These are phyloP conservation scores for Lepisosteus oculatus DNA, from an alignment of 2,113 vertebrate species.

Conservation along the genomic window DNA sequence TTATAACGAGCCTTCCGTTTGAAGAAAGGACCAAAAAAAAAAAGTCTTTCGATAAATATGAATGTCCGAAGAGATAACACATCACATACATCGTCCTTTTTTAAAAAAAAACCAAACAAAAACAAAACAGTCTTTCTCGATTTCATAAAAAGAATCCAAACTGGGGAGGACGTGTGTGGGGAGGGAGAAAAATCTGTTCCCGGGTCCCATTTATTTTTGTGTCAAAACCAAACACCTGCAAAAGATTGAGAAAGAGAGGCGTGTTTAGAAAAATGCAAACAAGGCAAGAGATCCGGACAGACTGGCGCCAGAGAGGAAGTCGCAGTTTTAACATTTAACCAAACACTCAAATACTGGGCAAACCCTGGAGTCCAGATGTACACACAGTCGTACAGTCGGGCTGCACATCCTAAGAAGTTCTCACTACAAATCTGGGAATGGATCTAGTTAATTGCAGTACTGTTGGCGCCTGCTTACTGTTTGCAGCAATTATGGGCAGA, in stretches of 20 bases:
- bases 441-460: constrained; percentile 69
- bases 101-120: no score
- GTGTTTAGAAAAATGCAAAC: constrained; percentile 87
- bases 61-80: constrained; percentile 82
- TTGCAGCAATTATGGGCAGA: constrained; percentile 77
- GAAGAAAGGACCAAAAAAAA: constrained; percentile 88
- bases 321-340: constrained; percentile 95
- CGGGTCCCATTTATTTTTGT: constrained; percentile 63
- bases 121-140: constrained; percentile 67
- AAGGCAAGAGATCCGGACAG: constrained; percentile 92
- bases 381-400: constrained; percentile 56
- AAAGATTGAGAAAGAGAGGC: constrained; percentile 88
- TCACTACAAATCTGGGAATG: constrained; percentile 68
- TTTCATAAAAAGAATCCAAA: constrained; percentile 71
- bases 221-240: constrained; percentile 91
- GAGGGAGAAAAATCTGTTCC: constrained; percentile 63
- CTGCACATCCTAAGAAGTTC: constrained; percentile 60
- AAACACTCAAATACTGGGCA: constrained; percentile 90
- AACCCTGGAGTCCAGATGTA: constrained; percentile 92
- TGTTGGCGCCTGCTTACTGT: constrained; percentile 80
- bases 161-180: constrained; percentile 59
- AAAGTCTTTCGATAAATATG: constrained; percentile 95
- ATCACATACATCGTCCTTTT: constrained; percentile 76
- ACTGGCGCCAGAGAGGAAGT: constrained; percentile 96
- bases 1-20: constrained; percentile 88